phyloP scores from a whole-genome alignment of 2,797 vertebrate species.

The Chelmon rostratus region DNA sequence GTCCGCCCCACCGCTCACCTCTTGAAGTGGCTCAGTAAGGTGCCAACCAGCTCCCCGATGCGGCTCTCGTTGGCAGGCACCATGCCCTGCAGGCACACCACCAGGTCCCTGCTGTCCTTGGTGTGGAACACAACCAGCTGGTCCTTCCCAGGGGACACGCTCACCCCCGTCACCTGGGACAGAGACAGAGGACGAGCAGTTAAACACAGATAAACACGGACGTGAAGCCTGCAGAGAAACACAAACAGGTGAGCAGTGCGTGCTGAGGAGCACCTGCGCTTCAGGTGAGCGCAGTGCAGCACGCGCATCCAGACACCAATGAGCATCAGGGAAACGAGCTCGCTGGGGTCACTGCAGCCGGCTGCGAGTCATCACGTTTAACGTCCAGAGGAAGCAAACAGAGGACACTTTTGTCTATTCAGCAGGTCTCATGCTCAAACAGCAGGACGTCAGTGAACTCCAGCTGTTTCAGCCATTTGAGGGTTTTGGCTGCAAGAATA shows the following conservation, averaged over 20 bases:
- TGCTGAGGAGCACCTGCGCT: not conserved
- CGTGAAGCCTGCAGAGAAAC: not conserved
- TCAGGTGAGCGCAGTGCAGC: not conserved
- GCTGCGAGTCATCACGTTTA: constrained; percentile 3
- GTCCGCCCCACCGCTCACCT: constrained; percentile 86
- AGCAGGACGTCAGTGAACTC: too few species aligned
- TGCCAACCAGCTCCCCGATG: constrained; percentile 96
- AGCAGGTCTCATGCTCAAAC: not conserved
- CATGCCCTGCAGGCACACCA: constrained; percentile 94
- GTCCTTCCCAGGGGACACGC: constrained; percentile 96
- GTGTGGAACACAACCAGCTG: constrained; percentile 98
- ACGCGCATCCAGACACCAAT: not conserved
- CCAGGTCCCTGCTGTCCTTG: constrained; percentile 95
- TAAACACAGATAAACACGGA: constrained; percentile 38
- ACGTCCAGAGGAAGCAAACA: constrained; percentile 1
- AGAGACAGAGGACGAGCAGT: constrained; percentile 15
- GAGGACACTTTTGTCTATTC: not conserved
- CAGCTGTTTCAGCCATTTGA: too few species aligned
- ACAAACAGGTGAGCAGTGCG: constrained; percentile 12
- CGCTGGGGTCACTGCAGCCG: not conserved
- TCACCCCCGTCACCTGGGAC: constrained; percentile 93
- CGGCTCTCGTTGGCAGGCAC: constrained; percentile 91
- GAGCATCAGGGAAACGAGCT: not conserved
- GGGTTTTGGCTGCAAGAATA: too few species aligned
- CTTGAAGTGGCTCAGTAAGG: constrained; percentile 95